Evolutionary conservation across 2,797 vertebrate genomes (phyloP), one percentile per base, ranked within the genome.

Genomic region (Cetoscarus ocellatus): DNA sequence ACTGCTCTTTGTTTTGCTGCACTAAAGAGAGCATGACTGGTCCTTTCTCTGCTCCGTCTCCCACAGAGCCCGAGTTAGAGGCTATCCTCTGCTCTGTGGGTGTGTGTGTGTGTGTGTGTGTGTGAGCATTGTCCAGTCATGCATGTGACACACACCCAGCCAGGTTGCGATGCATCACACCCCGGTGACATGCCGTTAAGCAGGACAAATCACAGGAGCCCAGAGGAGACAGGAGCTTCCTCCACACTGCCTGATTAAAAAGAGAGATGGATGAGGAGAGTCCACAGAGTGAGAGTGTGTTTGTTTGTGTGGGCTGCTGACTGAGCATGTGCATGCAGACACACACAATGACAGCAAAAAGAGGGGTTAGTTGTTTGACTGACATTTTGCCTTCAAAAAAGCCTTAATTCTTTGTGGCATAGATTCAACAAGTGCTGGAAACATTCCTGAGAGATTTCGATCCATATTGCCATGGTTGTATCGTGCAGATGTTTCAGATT

Each of bases 131-230:
- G 53, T 55, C 61, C 60, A 64, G 48, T 68, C 78, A 62, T 54
- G 70, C 60, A 44, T 70, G 75, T 73, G 63, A 68, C 72, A 75
- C 47, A 70, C 27, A 58, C 58, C 13, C 51, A 64, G 72, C 54
- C 81, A 87, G 80, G 82, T 79, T 77, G 73, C 77, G 52, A 75
- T 88, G 84, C 73, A 86, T 91, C 84, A 88, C 61, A 47, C 71
- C 68, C 49, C 69, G 62, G 67, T 48, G 84, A 86, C 85, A 91
- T 50, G 8, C 75, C 76, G 88, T 88, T 88, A 86, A 90, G 73
- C 79, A 76, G 80, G 79, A 91, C 88, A 85, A 91, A 91, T 91
- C 85, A 87, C 80, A 67, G 58, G 39, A 81, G 72, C 65, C 78
- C 71, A 42, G 48, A 67, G 72, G 70, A 86, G 56, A 79, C 0